Evolutionary conservation across 2,113 vertebrate genomes (phyloP), one percentile per base, ranked within the genome.

Genomic region (Sander vitreus): DNA sequence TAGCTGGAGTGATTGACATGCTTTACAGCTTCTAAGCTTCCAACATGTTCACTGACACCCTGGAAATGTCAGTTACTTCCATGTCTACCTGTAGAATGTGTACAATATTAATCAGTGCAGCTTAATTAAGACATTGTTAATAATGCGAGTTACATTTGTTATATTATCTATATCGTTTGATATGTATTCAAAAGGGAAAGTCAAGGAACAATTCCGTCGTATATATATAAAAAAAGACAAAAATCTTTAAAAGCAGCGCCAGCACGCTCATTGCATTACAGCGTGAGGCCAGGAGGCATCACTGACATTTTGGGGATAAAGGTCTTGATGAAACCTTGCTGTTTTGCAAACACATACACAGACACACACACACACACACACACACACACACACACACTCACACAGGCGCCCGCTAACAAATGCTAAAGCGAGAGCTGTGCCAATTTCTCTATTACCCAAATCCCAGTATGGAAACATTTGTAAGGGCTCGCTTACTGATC

Each of bases 261-360:
- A 30, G 47, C 60, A 43, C 15, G 55, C 47, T 82, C 63, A 76
- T 47, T 84, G 45, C 76, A 39, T 83, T 74, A 21, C 67, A 80
- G 86, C 74, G 69, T 62, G 33, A 83, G 85, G 81, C 92, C 86
- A 92, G 33, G 73, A 86, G 89, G 89, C 87, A 76, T 79, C 51
- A 30, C 70, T 90, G 89, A 88, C 89, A 92, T 92, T 93, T 93
- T 74, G 21, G 65, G 15, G 51, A 62, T 70, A 90, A 90, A 89
- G 85, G 85, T 91, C 78, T 85, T 63, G 64, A 86, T 83, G 80
- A 84, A 90, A 88, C 68, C 58, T 87, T 18, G 57, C 74, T 77
- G 59, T 85, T 78, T 90, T 21, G 9, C 72, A 19, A 48, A 73
- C n/a, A 72, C 5, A 33, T 57, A 54, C 45, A 73, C 15, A 51